phyloP scores from a whole-genome alignment of 2,888 invertebrate species.

The Protodeltote pygarga region DNA sequence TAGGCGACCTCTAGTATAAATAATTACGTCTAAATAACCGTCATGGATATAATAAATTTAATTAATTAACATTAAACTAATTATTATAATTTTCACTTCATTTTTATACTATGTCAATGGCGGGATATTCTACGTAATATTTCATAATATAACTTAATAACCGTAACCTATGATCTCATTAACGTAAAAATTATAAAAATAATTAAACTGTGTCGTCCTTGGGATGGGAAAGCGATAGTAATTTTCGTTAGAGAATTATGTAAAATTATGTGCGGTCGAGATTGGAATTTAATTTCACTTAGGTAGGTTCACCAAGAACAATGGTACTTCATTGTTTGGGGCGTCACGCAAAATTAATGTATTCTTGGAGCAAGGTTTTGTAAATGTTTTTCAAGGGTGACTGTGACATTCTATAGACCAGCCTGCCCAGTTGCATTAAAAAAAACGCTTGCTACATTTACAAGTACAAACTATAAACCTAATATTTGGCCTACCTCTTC shows the following conservation, averaged over 20 bases:
- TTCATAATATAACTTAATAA: conserved; percentile 25
- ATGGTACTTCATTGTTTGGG: too few relatives aligned
- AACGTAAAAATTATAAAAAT: conserved; percentile 46
- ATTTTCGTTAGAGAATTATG: conserved; percentile 4
- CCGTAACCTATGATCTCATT: conserved; percentile 36
- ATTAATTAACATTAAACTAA: conserved; percentile 38
- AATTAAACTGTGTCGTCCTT: conserved; percentile 37
- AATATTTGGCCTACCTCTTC: too few relatives aligned
- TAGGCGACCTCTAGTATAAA: too few relatives aligned
- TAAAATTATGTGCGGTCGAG: conserved; percentile 28
- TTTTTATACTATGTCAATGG: conserved; percentile 49
- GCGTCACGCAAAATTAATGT: too few relatives aligned
- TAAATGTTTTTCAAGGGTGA: too few relatives aligned
- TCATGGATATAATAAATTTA: conserved; percentile 31
- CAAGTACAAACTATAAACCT: too few relatives aligned
- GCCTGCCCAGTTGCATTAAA: too few relatives aligned
- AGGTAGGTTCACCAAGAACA: too few relatives aligned
- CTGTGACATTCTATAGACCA: too few relatives aligned
- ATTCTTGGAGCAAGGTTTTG: too few relatives aligned
- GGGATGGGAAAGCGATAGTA: conserved; percentile 2
- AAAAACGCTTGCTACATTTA: too few relatives aligned
- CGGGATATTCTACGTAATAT: conserved; percentile 36
- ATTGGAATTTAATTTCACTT: too few relatives aligned
- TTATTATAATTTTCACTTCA: conserved; percentile 37
- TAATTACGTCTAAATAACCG: conserved; percentile 26